Percentiles rank a stretch among this genome's conserved stretches.
phyloP scores from a whole-genome alignment of 2,113 vertebrate genomes.

The Odocoileus hemionus region DNA sequence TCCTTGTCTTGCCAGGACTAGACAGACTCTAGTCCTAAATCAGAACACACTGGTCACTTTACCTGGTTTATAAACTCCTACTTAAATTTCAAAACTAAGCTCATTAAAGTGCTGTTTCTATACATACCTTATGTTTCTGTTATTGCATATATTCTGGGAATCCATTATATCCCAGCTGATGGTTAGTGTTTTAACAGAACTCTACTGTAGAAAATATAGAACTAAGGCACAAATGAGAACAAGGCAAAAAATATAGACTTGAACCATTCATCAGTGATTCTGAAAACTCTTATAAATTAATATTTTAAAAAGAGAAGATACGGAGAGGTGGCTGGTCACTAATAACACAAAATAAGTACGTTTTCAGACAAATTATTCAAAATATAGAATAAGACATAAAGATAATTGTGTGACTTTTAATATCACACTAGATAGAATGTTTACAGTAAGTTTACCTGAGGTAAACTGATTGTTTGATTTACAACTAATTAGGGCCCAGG shows the following conservation, averaged over 20 bases:
- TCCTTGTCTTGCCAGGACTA: neutral
- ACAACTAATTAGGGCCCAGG: neutral
- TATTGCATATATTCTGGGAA: neutral
- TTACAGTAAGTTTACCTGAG: neutral
- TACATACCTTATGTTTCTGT: neutral
- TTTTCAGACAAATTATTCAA: neutral
- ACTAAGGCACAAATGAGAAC: neutral
- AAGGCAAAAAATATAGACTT: neutral
- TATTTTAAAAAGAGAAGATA: neutral
- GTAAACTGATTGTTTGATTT: neutral
- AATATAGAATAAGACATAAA: conserved; percentile 5
- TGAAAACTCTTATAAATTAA: neutral
- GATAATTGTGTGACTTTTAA: neutral
- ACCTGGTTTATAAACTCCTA: neutral
- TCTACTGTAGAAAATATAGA: neutral
- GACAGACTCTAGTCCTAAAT: neutral
- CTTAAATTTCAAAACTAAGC: neutral
- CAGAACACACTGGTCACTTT: neutral
- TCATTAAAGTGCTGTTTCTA: neutral
- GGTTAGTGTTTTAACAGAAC: neutral
- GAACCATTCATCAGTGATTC: neutral
- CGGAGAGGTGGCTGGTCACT: neutral
- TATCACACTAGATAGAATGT: neutral
- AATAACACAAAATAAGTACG: neutral
- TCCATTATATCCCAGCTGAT: neutral